phyloP scores from a whole-genome alignment of 2,888 invertebrate species.

The Drosophila pullipes region DNA sequence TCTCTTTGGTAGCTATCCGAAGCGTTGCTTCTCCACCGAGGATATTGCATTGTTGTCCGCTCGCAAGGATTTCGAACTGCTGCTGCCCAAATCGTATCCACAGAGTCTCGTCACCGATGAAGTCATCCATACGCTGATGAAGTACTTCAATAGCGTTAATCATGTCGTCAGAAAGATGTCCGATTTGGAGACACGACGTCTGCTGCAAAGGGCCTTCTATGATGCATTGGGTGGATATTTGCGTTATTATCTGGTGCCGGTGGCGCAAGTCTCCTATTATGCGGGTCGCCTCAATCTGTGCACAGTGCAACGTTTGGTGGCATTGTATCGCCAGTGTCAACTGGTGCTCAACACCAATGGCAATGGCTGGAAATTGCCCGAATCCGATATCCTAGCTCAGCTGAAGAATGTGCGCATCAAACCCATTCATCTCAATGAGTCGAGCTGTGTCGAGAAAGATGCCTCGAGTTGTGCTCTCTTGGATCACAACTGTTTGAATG shows the following conservation, averaged over 20 bases:
- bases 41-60: slow-evolving; percentile 82
- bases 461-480: slow-evolving; percentile 77
- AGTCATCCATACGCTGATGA: slow-evolving; percentile 76
- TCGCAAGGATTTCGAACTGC: slow-evolving; percentile 83
- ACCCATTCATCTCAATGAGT: slow-evolving; percentile 31
- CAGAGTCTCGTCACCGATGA: slow-evolving; percentile 72
- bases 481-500: slow-evolving; percentile 60
- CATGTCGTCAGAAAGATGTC: slow-evolving; percentile 74
- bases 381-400: slow-evolving; percentile 59
- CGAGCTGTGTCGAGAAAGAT: slow-evolving; percentile 35
- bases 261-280: slow-evolving; percentile 83
- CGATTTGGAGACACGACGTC: slow-evolving; percentile 48
- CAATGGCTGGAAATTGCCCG: slow-evolving; percentile 82
- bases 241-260: slow-evolving; percentile 80
- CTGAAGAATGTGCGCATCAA: slow-evolving; percentile 16
- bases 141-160: slow-evolving; percentile 82
- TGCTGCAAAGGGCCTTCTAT: slow-evolving; percentile 80
- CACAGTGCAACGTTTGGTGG: slow-evolving; percentile 71
- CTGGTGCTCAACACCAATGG: slow-evolving; percentile 84
- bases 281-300: slow-evolving; percentile 78
- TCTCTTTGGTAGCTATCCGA: slow-evolving; percentile 75
- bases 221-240: slow-evolving; percentile 84
- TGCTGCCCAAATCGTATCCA: slow-evolving; percentile 81
- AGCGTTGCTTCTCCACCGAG: slow-evolving; percentile 83
- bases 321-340: slow-evolving; percentile 78